Percentiles rank a stretch among this genome's conserved stretches.
Evolutionary conservation across 2,888 invertebrate genomes (phyloP).

Genomic region (Hermaeophaga mercurialis): DNA sequence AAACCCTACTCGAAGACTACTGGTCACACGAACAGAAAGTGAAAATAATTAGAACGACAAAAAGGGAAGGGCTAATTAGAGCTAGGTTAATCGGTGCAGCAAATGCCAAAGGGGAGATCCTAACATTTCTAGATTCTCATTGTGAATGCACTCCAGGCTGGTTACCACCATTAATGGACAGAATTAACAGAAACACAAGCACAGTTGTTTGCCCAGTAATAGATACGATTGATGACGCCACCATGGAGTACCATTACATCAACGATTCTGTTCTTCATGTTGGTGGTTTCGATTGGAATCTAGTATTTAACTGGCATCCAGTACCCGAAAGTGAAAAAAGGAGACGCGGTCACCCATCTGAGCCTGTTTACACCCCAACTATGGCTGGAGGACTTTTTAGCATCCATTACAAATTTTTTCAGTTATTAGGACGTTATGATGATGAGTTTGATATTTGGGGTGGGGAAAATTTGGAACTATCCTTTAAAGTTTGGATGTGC

Average conservation of each 20-base stretch:
- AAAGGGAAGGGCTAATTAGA: constrained; percentile 93
- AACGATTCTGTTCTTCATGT: constrained; percentile 76
- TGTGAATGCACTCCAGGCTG: constrained; percentile 97
- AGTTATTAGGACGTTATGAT: constrained; percentile 93
- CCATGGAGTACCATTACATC: constrained; percentile 88
- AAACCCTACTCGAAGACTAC: constrained; percentile 91
- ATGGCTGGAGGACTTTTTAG: constrained; percentile 99
- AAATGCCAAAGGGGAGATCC: constrained; percentile 53
- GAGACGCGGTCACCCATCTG: constrained; percentile 82
- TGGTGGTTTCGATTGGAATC: constrained; percentile 91
- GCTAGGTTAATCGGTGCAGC: constrained; percentile 81
- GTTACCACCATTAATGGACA: constrained; percentile 89
- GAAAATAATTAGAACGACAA: constrained; percentile 84
- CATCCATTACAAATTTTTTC: constrained; percentile 92
- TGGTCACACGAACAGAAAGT: constrained; percentile 91
- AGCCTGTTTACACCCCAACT: constrained; percentile 94
- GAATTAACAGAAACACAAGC: constrained; percentile 81
- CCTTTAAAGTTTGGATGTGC: constrained; percentile 99
- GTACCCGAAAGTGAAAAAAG: constrained; percentile 90
- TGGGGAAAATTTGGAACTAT: constrained; percentile 94
- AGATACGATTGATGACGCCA: constrained; percentile 92
- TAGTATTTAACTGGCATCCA: constrained; percentile 98
- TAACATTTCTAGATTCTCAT: constrained; percentile 97
- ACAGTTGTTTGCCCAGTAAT: constrained; percentile 95
- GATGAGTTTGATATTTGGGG: constrained; percentile 99